phyloP scores from a whole-genome alignment of 2,797 vertebrate species.

The Allobates femoralis region DNA sequence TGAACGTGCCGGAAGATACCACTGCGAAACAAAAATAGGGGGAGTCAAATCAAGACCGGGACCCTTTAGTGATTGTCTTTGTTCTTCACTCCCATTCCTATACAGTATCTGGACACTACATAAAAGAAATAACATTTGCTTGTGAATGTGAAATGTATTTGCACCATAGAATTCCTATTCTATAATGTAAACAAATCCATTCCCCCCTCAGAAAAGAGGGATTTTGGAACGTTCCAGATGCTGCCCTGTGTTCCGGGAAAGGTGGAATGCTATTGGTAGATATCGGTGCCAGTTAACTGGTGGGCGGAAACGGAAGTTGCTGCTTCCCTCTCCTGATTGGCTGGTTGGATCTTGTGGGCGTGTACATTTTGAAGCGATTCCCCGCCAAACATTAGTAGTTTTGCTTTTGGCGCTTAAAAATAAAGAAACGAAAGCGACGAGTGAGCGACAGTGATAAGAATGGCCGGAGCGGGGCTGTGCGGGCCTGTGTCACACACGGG shows the following conservation, averaged over 20 bases:
- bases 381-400: slow-evolving; percentile 12
- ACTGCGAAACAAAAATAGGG: background rate
- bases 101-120: too few species aligned
- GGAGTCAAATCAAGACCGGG: background rate
- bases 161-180: too few species aligned
- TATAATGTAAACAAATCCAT: too few species aligned
- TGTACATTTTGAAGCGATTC: background rate
- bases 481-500: too few species aligned
- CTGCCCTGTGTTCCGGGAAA: background rate
- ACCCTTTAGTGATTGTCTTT: background rate
- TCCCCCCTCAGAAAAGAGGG: slow-evolving; percentile 12
- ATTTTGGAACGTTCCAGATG: background rate
- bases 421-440: background rate
- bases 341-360: background rate
- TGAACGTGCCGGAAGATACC: background rate
- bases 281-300: background rate
- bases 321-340: background rate
- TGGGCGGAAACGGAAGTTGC: background rate
- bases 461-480: too few species aligned
- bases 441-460: background rate
- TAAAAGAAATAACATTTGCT: background rate
- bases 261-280: background rate
- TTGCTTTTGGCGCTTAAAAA: slow-evolving; percentile 45
- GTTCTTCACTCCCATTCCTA: too few species aligned
- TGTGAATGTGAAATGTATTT: background rate